These are phyloP conservation scores for Bombylius discolor DNA, from an alignment of 2,888 invertebrate species.

Conservation along the genomic window DNA sequence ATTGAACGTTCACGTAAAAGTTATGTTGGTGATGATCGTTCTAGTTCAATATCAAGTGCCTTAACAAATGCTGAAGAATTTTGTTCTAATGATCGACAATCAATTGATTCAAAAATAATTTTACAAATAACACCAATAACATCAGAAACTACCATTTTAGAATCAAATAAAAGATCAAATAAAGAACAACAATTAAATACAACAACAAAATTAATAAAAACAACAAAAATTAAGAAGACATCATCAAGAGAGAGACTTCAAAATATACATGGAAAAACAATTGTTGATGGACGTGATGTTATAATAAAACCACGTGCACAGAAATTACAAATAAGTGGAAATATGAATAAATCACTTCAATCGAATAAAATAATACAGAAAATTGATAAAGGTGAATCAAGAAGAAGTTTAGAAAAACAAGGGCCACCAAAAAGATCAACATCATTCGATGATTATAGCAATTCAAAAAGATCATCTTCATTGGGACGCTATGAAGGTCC, in stretches of 20 bases:
- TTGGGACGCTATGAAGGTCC: conserved; percentile 30
- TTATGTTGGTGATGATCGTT: conserved; percentile 23
- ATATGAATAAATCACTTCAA: conserved; percentile 12
- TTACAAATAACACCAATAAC: not conserved
- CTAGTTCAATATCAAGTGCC: conserved; percentile 27
- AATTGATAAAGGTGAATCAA: conserved; percentile 8
- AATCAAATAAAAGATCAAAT: conserved; percentile 3
- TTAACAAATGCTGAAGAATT: conserved; percentile 25
- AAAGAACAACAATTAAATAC: not conserved
- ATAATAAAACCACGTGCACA: conserved; percentile 17
- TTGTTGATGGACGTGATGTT: conserved; percentile 3
- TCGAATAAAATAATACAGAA: conserved; percentile 8
- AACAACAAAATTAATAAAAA: conserved; percentile 2
- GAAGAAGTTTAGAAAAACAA: conserved; percentile 16
- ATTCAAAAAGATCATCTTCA: conserved; percentile 20
- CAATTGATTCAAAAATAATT: conserved; percentile 5
- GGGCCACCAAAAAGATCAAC: not conserved
- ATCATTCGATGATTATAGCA: not conserved
- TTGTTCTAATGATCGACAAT: conserved; percentile 8
- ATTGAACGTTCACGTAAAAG: conserved; percentile 22
- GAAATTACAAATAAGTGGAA: conserved; percentile 15
- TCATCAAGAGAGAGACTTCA: conserved; percentile 19
- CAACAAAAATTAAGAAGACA: conserved; percentile 12
- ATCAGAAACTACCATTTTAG: not conserved
- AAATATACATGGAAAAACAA: conserved; percentile 2